Conservation (phyloP, 1,140 invertebrate genomes). For the Bombus polaris region DNA sequence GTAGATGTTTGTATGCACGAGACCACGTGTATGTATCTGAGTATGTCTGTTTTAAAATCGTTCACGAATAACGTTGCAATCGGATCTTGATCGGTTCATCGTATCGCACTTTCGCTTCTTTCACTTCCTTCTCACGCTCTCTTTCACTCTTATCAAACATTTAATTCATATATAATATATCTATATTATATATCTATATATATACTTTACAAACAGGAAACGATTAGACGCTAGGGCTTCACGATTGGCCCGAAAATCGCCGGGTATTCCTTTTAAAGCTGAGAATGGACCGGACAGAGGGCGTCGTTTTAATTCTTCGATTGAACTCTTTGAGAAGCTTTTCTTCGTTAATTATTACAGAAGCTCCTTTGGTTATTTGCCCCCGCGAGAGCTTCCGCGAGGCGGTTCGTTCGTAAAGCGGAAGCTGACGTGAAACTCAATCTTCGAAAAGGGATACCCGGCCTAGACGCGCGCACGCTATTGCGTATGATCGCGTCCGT, state of each 20-base stretch:
- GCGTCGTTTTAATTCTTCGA: constrained; percentile 3
- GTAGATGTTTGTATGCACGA: background rate
- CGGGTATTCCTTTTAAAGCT: constrained; percentile 60
- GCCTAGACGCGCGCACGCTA: constrained; percentile 48
- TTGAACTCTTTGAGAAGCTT: background rate
- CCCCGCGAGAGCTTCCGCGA: constrained; percentile 7
- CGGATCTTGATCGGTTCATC: constrained; percentile 3
- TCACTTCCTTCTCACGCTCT: constrained; percentile 15
- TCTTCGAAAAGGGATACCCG: constrained; percentile 60
- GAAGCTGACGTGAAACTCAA: constrained; percentile 18
- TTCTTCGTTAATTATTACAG: background rate
- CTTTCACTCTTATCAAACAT: constrained; percentile 44
- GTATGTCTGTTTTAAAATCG: constrained; percentile 19
- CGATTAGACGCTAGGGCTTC: constrained; percentile 73
- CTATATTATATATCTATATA: constrained; percentile 60
- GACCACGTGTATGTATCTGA: background rate
- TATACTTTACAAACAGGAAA: constrained; percentile 79
- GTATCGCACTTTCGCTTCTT: constrained; percentile 5
- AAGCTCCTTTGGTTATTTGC: background rate
- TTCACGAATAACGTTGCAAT: constrained; percentile 18
- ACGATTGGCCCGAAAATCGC: constrained; percentile 53
- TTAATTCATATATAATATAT: constrained; percentile 50
- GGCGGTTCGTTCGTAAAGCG: background rate
- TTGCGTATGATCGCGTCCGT: constrained; percentile 62
- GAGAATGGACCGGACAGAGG: constrained; percentile 66